phyloP scores from a whole-genome alignment of 2,113 vertebrate species.

The Oncorhynchus kisutch region DNA sequence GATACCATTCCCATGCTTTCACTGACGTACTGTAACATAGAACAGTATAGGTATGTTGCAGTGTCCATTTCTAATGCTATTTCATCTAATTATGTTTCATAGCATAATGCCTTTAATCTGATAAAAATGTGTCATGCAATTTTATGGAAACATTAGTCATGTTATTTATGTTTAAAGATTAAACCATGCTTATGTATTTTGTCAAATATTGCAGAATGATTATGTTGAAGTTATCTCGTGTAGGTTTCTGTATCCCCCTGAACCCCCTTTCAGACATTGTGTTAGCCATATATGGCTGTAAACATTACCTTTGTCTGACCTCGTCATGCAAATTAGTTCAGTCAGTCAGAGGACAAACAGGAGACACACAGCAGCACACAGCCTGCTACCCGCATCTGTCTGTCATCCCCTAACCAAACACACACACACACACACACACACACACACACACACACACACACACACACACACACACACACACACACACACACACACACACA shows the following conservation, averaged over 20 bases:
- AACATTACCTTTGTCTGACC: conserved; percentile 57
- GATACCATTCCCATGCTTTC: neutral
- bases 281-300: conserved; percentile 28
- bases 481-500: no score
- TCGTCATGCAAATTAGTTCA: conserved; percentile 47
- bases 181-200: neutral
- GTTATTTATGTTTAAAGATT: neutral
- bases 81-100: neutral
- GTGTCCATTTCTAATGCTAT: neutral
- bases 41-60: neutral
- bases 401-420: conserved; percentile 23
- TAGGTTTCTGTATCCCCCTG: conserved; percentile 10
- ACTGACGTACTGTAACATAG: neutral
- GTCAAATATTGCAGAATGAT: neutral
- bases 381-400: conserved; percentile 23
- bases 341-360: conserved; percentile 43
- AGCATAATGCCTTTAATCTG: no score
- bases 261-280: neutral
- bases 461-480: no score
- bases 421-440: neutral
- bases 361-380: conserved; percentile 25
- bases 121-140: neutral
- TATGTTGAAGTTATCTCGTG: neutral
- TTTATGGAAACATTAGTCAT: neutral
- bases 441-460: neutral